Evolutionary conservation across 2,888 invertebrate species (phyloP).

Genomic region (Drosophila paucipuncta): DNA sequence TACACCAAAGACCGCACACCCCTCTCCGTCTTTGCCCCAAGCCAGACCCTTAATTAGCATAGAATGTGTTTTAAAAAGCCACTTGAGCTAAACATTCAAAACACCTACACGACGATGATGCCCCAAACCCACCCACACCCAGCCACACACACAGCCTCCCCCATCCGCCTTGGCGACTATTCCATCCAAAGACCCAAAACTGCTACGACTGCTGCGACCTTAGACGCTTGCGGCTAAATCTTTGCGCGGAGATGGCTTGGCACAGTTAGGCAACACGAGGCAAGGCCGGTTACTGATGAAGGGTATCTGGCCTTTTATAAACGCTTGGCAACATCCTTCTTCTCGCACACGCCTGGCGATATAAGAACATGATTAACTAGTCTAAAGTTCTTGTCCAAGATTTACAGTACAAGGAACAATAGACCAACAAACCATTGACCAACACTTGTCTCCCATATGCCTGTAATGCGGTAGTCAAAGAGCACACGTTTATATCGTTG

Average conservation of each 20-base stretch:
- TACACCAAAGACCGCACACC: background rate
- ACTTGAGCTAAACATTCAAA: constrained; percentile 81
- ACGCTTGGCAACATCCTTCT: constrained; percentile 10
- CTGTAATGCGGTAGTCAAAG: background rate
- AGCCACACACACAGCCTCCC: background rate
- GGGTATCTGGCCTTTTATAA: constrained; percentile 4
- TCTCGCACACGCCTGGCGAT: background rate
- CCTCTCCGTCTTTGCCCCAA: constrained; percentile 18
- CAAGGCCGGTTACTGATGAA: constrained; percentile 11
- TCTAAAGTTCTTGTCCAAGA: background rate
- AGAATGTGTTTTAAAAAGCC: constrained; percentile 81
- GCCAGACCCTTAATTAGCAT: constrained; percentile 75
- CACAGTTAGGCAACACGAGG: constrained; percentile 42
- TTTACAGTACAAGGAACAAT: background rate
- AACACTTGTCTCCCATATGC: background rate
- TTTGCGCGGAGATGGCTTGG: constrained; percentile 42
- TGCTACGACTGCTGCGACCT: constrained; percentile 58
- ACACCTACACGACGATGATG: constrained; percentile 62
- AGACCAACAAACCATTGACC: background rate
- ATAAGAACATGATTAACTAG: background rate
- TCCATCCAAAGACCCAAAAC: background rate
- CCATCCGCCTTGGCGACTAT: background rate
- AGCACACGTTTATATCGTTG: too few species aligned
- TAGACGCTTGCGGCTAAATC: constrained; percentile 70
- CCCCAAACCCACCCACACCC: background rate